Percentiles rank a stretch among this genome's conserved stretches.
These are phyloP conservation scores for Myotis yumanensis DNA, from an alignment of 2,113 vertebrate species.

Conservation along the genomic window DNA sequence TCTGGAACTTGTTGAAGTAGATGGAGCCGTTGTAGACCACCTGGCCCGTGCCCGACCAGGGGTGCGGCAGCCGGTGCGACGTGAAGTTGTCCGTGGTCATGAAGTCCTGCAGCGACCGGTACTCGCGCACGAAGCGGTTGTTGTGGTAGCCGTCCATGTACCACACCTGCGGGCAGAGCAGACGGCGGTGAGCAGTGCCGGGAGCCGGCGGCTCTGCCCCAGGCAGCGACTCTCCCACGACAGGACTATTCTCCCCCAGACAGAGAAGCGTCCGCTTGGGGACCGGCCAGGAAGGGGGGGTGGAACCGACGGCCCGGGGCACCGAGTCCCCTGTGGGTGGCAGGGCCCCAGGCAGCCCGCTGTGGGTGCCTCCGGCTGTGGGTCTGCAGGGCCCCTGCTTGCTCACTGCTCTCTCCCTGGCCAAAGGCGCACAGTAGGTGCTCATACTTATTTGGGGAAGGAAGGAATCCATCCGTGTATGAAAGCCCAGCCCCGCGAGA, in stretches of 20 bases:
- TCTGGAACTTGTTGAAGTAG: slow-evolving; percentile 99
- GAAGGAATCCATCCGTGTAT: fast-evolving
- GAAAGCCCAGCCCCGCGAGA: not conserved
- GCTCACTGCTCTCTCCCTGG: not conserved
- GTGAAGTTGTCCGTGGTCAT: slow-evolving; percentile 98
- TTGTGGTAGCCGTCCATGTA: slow-evolving; percentile 99
- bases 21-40: slow-evolving; percentile 99
- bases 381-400: not conserved
- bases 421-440: not conserved
- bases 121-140: slow-evolving; percentile 98
- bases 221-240: not conserved
- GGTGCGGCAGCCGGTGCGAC: slow-evolving; percentile 97
- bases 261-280: fast-evolving
- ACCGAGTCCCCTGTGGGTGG: fast-evolving
- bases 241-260: too few relatives aligned
- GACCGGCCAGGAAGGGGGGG: fast-evolving
- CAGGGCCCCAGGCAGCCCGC: fast-evolving
- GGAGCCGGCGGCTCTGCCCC: not conserved
- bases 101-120: slow-evolving; percentile 95
- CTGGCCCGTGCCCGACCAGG: slow-evolving; percentile 97
- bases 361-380: fast-evolving
- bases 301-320: fast-evolving
- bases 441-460: not conserved
- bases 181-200: not conserved
- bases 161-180: slow-evolving; percentile 89